Evolutionary conservation across 2,888 invertebrate species (phyloP).

Genomic region (Cheilosia variabilis): DNA sequence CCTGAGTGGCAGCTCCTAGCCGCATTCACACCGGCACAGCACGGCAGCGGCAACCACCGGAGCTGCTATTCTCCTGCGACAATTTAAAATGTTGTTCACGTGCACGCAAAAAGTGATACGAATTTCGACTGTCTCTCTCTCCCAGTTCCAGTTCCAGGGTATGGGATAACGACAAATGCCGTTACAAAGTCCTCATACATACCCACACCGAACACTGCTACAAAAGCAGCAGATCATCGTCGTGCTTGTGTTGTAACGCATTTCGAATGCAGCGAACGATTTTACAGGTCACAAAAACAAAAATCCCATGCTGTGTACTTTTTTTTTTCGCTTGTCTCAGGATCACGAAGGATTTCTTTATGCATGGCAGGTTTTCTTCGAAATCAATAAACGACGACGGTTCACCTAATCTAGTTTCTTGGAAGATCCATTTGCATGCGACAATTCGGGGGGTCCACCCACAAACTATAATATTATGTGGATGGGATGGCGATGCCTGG

Average conservation of each 20-base stretch:
- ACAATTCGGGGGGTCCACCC: not conserved
- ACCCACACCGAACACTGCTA: not conserved
- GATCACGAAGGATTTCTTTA: not conserved
- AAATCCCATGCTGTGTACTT: not conserved
- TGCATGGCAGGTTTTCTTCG: slow-evolving; percentile 12
- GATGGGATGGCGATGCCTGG: not conserved
- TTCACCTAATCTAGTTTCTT: slow-evolving; percentile 30
- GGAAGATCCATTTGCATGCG: slow-evolving; percentile 24
- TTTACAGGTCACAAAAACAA: slow-evolving; percentile 6
- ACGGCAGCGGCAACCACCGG: slow-evolving; percentile 3
- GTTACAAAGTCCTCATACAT: slow-evolving; percentile 45
- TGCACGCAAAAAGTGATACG: slow-evolving; percentile 63
- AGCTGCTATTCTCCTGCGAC: slow-evolving; percentile 43
- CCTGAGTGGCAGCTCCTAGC: slow-evolving; percentile 66
- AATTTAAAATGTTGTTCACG: slow-evolving; percentile 70
- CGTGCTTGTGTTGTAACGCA: slow-evolving; percentile 39
- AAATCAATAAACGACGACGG: slow-evolving; percentile 50
- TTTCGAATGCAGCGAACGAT: slow-evolving; percentile 36
- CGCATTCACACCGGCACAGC: not conserved
- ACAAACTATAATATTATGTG: not conserved
- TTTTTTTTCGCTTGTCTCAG: not conserved
- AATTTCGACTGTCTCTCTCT: slow-evolving; percentile 44
- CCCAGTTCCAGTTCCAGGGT: not conserved
- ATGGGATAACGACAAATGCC: slow-evolving; percentile 45
- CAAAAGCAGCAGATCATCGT: slow-evolving; percentile 42